Conservation (phyloP, 2,888 invertebrate species). For the Nephrotoma appendiculata region DNA sequence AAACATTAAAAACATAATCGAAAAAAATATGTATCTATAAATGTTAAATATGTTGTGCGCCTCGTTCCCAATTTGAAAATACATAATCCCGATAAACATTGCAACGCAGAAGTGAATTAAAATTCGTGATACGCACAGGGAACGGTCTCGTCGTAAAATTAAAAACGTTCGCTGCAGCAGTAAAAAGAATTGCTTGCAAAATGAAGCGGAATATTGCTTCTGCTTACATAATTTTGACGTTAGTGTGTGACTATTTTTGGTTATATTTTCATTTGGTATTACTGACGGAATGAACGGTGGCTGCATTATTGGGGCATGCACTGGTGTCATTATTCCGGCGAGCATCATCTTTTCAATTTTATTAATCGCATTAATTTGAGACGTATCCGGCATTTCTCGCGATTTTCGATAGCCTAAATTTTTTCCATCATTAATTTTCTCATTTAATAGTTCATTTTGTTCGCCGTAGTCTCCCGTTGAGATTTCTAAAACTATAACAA, state of each 20-base stretch:
- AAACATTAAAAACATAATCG: constrained; percentile 87
- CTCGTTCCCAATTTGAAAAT: constrained; percentile 74
- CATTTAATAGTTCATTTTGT: constrained; percentile 37
- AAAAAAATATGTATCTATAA: constrained; percentile 80
- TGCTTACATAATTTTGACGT: constrained; percentile 22
- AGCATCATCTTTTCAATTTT: constrained; percentile 37
- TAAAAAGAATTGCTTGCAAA: constrained; percentile 40
- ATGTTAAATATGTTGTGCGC: constrained; percentile 71
- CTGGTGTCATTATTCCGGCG: constrained; percentile 37
- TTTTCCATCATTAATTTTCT: constrained; percentile 47
- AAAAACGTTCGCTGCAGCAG: constrained; percentile 47
- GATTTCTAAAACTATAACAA: constrained; percentile 56
- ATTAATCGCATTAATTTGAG: constrained; percentile 27
- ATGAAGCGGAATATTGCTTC: constrained; percentile 40
- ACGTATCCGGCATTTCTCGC: constrained; percentile 21
- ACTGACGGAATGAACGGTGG: constrained; percentile 16
- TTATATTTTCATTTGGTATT: constrained; percentile 17
- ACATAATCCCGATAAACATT: constrained; percentile 65
- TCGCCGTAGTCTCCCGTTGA: constrained; percentile 64
- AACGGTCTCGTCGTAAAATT: constrained; percentile 52
- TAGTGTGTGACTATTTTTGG: not conserved
- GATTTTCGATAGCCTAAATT: constrained; percentile 38
- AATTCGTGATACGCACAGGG: constrained; percentile 61
- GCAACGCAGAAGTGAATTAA: constrained; percentile 69
- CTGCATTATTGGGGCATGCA: constrained; percentile 31